These are phyloP conservation scores for Drosophila seguyi DNA, from an alignment of 1,140 invertebrate genomes.

Conservation along the genomic window DNA sequence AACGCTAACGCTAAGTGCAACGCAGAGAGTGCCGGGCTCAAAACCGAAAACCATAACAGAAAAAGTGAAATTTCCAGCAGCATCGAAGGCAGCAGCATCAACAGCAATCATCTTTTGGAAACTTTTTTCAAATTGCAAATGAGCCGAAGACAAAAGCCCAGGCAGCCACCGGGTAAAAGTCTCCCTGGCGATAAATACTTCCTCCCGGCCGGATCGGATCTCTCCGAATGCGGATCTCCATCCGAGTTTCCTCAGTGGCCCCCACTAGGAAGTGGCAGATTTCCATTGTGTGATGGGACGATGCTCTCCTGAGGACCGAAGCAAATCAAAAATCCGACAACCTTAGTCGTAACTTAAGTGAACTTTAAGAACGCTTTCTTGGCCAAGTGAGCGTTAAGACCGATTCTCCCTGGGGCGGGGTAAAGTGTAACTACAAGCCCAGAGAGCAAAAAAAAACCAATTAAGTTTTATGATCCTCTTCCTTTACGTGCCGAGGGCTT, in stretches of 20 bases:
- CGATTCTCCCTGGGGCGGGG: background rate
- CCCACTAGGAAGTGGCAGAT: conserved; percentile 16
- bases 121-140: conserved; percentile 68
- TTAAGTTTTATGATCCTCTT: conserved; percentile 62
- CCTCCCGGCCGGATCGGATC: conserved; percentile 20
- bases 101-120: conserved; percentile 66
- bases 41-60: conserved; percentile 50
- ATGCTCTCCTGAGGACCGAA: conserved; percentile 6
- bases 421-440: conserved; percentile 32
- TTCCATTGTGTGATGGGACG: conserved; percentile 8
- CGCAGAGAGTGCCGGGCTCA: conserved; percentile 37
- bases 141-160: conserved; percentile 48
- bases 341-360: conserved; percentile 17
- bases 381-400: conserved; percentile 6
- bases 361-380: conserved; percentile 17
- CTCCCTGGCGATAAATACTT: conserved; percentile 39
- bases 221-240: conserved; percentile 21
- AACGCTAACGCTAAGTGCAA: conserved; percentile 55
- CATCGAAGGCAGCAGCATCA: conserved; percentile 30
- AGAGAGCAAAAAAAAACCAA: conserved; percentile 37
- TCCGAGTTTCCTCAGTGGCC: background rate
- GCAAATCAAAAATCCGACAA: conserved; percentile 30
- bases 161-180: conserved; percentile 28
- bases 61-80: conserved; percentile 73
- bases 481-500: conserved; percentile 54